These are phyloP conservation scores for Platycnemis pennipes DNA, from an alignment of 2,888 invertebrate genomes.

Conservation along the genomic window DNA sequence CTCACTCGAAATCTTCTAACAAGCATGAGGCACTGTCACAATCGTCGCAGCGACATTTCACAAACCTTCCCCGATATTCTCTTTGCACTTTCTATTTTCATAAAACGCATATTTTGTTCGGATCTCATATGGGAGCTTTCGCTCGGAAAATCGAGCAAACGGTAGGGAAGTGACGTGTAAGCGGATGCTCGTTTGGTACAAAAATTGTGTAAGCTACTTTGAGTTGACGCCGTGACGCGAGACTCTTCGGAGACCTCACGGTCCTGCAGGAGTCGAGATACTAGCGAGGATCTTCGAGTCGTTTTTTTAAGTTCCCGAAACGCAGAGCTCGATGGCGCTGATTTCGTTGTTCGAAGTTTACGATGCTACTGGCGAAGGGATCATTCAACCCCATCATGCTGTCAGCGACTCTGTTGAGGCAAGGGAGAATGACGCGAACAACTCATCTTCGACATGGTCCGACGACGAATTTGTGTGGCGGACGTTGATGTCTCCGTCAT, in stretches of 20 bases:
- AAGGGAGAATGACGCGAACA: background rate
- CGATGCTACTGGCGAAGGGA: background rate
- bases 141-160: no score
- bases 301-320: background rate
- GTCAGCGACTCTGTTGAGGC: background rate
- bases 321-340: background rate
- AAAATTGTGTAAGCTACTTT: background rate
- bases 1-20: no score
- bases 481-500: conserved; percentile 11
- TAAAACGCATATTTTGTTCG: no score
- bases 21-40: no score
- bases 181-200: background rate
- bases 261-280: background rate
- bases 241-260: background rate
- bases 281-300: background rate
- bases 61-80: no score
- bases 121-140: no score
- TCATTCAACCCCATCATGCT: background rate
- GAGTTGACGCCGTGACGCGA: background rate
- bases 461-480: background rate
- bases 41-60: no score
- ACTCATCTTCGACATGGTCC: background rate
- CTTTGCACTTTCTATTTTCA: no score
- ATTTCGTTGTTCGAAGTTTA: background rate
- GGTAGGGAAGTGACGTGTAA: conserved; percentile 33